Conservation (phyloP, 2,888 invertebrate genomes). For the Didymodactylos carnosus region DNA sequence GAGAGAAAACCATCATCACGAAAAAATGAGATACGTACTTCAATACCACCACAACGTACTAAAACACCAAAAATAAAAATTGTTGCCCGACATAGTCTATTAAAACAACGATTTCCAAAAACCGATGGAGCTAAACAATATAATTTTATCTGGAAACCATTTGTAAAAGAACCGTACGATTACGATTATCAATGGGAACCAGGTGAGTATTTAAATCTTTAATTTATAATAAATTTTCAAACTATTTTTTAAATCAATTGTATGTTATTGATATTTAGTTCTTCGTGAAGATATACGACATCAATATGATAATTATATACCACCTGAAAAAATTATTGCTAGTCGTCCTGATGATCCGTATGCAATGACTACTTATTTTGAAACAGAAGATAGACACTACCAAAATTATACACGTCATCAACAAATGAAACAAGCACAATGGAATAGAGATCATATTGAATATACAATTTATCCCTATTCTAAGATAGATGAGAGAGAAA, state of each 20-base stretch:
- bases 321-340: neutral
- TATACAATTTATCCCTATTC: constrained; percentile 13
- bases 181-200: neutral
- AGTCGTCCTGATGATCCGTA: constrained; percentile 3
- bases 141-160: neutral
- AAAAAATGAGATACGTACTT: too few species aligned
- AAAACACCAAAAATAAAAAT: neutral
- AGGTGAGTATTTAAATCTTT: too few species aligned
- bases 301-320: neutral
- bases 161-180: neutral
- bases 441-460: constrained; percentile 3
- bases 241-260: too few species aligned
- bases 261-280: too few species aligned
- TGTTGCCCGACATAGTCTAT: neutral
- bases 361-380: neutral
- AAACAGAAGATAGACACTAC: constrained; percentile 6
- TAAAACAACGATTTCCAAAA: neutral
- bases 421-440: constrained; percentile 10
- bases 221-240: too few species aligned
- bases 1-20: neutral
- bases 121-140: neutral
- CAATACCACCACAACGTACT: neutral
- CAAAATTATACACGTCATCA: constrained; percentile 2
- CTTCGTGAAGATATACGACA: neutral
- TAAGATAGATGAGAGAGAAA: neutral